A percentile compares a stretch with the other conserved stretches of the same genome.
These are phyloP conservation scores for Tetramorium simillimum DNA, from an alignment of 1,140 invertebrate species.

Conservation along the genomic window DNA sequence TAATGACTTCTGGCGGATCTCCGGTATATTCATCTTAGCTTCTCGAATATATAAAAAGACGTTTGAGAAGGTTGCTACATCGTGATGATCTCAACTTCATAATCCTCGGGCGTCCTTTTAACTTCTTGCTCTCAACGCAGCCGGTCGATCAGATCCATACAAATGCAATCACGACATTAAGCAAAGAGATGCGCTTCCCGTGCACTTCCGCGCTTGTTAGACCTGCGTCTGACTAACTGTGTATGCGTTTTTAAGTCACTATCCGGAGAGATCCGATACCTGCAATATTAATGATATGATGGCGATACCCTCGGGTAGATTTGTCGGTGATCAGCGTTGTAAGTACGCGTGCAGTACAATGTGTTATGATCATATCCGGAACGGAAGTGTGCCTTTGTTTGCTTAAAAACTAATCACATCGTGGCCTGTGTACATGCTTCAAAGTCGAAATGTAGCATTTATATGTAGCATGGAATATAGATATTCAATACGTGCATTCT, in stretches of 20 bases:
- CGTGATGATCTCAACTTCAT: constrained; percentile 69
- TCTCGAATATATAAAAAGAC: not conserved
- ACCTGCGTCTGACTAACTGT: constrained; percentile 53
- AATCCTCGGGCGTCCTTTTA: constrained; percentile 72
- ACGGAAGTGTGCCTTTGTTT: not conserved
- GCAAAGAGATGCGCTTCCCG: constrained; percentile 49
- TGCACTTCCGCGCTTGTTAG: constrained; percentile 16
- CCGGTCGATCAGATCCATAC: constrained; percentile 78
- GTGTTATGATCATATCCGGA: not conserved
- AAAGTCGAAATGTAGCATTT: not conserved
- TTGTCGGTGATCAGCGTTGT: not conserved
- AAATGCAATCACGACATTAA: constrained; percentile 79
- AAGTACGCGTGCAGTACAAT: not conserved
- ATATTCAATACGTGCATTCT: not conserved
- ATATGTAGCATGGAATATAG: not conserved
- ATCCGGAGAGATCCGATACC: constrained; percentile 66
- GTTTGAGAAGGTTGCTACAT: constrained; percentile 57
- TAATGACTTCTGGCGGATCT: constrained; percentile 26
- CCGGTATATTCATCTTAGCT: not conserved
- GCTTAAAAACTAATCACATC: not conserved
- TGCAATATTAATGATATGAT: constrained; percentile 28
- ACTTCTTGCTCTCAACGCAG: constrained; percentile 52
- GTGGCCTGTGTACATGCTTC: not conserved
- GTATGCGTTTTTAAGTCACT: constrained; percentile 55
- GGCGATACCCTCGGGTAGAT: not conserved